Base-by-base conservation (phyloP, 1,140 invertebrate species). In the Batillaria attramentaria region DNA sequence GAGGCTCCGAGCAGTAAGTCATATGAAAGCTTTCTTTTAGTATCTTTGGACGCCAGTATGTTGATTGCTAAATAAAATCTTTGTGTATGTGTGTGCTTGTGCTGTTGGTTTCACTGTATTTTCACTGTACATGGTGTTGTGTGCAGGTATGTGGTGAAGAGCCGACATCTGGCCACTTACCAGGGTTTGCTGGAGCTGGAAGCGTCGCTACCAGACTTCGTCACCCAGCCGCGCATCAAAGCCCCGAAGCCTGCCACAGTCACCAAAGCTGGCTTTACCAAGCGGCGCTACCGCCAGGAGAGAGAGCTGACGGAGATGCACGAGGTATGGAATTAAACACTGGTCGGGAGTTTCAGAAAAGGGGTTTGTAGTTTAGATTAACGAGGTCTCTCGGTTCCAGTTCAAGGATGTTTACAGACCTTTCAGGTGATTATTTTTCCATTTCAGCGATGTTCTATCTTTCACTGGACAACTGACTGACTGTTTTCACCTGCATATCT, bases 141-240 rank as follows among this genome's bases (percentile, higher is more conserved):
- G 46, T 24, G 24, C 73, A 75, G 73, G 37, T 75, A 75, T 20
- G 73, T 75, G 37, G 73, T 75, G 35, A 75, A 75, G 73, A 75
- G 54, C n/a, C 54, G 54, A 33, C 31, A 65, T 39, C 73, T 75
- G 73, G 18, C 54, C 28, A 75, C 73, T 39, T 75, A 28, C 66
- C 43, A 82, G 87, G 87, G 88, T 20, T 80, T 91, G 33, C 73
- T 91, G 66, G 91, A 91, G 77, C 79, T 91, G 39, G 91, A 91
- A 80, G 84, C 87, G 10, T 89, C 90, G 10, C 80, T 91, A 35
- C 90, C 90, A 18, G 85, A 89, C 46, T 90, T 87, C 85, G 90
- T 91, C 3, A 83, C 86, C 0, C 84, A 89, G 42, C 89, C 90
- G 6, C 81, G 87, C 66, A 84, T 91, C 31, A 91, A 88, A 79